These are phyloP conservation scores for Jaculus jaculus DNA, from an alignment of 2,113 vertebrate genomes.

Conservation along the genomic window DNA sequence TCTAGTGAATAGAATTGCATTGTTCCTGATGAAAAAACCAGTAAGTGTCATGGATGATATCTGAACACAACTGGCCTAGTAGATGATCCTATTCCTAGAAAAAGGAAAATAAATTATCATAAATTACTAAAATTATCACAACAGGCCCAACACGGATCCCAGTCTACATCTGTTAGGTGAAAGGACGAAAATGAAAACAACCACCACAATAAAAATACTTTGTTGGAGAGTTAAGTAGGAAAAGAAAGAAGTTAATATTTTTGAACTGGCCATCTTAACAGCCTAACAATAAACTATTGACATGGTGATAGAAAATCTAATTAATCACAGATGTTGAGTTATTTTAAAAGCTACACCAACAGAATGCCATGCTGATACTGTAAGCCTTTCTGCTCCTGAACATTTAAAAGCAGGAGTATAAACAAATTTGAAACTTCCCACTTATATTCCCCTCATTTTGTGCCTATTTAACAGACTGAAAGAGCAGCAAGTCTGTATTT, in stretches of 20 bases:
- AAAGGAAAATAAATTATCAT: constrained; percentile 1
- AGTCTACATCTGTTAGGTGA: not conserved
- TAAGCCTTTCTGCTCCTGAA: constrained; percentile 17
- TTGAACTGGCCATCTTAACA: constrained; percentile 62
- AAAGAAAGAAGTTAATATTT: constrained; percentile 32
- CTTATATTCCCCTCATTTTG: not conserved
- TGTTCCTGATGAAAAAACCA: not conserved
- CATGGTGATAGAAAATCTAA: constrained; percentile 62
- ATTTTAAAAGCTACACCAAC: constrained; percentile 59
- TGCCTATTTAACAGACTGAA: not conserved
- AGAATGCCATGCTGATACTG: constrained; percentile 34
- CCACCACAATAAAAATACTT: not conserved
- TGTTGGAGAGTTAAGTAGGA: not conserved
- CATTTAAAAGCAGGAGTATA: not conserved
- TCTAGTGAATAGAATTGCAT: not conserved
- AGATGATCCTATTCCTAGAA: not conserved
- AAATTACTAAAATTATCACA: not conserved
- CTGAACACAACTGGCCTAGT: not conserved
- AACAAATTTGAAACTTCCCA: not conserved
- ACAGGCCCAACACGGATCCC: not conserved
- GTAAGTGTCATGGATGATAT: not conserved
- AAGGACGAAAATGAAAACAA: not conserved
- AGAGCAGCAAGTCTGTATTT: not conserved
- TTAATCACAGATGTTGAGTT: constrained; percentile 71
- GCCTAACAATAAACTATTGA: constrained; percentile 52